These are phyloP conservation scores for Galeruca laticollis DNA, from an alignment of 2,888 invertebrate genomes.

Conservation along the genomic window DNA sequence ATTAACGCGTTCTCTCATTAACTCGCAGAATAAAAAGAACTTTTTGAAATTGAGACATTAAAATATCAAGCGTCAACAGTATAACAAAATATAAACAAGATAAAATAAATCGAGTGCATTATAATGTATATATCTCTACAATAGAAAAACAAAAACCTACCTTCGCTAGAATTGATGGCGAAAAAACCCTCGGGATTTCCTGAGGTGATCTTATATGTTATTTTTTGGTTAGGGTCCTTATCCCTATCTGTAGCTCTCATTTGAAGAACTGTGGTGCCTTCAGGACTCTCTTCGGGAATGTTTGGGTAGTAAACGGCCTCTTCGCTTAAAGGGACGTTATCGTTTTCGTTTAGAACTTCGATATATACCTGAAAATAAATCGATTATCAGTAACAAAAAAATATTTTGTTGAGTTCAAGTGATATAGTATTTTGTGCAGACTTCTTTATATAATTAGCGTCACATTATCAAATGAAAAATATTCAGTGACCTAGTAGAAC, in stretches of 20 bases:
- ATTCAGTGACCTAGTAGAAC: too few species aligned
- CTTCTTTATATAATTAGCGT: too few species aligned
- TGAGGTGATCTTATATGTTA: constrained; percentile 86
- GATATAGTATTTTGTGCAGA: too few species aligned
- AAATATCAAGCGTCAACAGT: not conserved
- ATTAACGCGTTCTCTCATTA: too few species aligned
- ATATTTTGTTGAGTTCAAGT: not conserved
- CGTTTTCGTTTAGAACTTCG: constrained; percentile 92
- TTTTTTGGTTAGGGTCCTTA: constrained; percentile 74
- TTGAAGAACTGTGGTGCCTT: constrained; percentile 79
- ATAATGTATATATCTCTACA: not conserved
- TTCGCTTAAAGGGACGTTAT: constrained; percentile 92
- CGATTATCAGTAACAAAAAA: not conserved
- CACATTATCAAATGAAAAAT: too few species aligned
- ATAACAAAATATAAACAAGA: not conserved
- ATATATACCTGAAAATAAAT: constrained; percentile 75
- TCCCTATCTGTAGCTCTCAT: constrained; percentile 86
- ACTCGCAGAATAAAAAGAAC: too few species aligned
- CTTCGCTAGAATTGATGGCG: constrained; percentile 84
- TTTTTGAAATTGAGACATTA: too few species aligned
- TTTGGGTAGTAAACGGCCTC: constrained; percentile 87
- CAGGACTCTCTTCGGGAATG: constrained; percentile 83
- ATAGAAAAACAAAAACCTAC: constrained; percentile 67
- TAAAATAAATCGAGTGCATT: too few species aligned
- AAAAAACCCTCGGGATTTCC: constrained; percentile 95